Conservation (phyloP, 2,888 invertebrate genomes). For the Eustalomyia histrio region DNA sequence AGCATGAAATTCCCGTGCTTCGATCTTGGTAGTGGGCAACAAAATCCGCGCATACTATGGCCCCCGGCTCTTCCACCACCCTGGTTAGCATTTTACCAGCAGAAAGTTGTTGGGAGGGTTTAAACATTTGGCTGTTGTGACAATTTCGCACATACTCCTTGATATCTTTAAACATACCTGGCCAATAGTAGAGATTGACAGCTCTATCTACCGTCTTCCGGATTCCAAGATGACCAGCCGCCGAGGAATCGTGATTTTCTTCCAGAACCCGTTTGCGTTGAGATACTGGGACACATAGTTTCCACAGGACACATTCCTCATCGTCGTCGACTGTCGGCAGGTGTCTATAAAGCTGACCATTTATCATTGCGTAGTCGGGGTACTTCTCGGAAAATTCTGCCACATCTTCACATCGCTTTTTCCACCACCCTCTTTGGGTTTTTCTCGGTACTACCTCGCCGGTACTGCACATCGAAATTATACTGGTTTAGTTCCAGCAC, state of each 20-base stretch:
- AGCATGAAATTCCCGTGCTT: neutral
- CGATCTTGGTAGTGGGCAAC: neutral
- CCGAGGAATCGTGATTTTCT: conserved; percentile 4
- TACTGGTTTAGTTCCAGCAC: too few species aligned
- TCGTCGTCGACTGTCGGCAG: neutral
- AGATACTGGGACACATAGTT: conserved; percentile 8
- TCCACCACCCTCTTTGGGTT: too few species aligned
- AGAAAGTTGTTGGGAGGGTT: neutral
- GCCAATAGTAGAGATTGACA: conserved; percentile 32
- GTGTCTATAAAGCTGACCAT: conserved; percentile 8
- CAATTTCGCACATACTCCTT: neutral
- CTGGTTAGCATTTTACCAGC: neutral
- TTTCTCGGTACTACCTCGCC: too few species aligned
- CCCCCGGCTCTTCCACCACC: neutral
- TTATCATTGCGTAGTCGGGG: conserved; percentile 2
- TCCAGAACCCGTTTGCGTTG: conserved; percentile 1
- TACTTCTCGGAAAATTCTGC: neutral
- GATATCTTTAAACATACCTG: conserved; percentile 13
- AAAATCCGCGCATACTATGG: neutral
- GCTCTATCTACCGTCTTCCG: conserved; percentile 11
- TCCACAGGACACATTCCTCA: conserved; percentile 21
- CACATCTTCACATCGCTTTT: too few species aligned
- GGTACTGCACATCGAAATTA: too few species aligned
- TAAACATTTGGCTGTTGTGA: neutral
- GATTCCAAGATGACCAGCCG: conserved; percentile 30